Conservation (phyloP, 2,888 invertebrate species). For the Embidobia sp. region DNA sequence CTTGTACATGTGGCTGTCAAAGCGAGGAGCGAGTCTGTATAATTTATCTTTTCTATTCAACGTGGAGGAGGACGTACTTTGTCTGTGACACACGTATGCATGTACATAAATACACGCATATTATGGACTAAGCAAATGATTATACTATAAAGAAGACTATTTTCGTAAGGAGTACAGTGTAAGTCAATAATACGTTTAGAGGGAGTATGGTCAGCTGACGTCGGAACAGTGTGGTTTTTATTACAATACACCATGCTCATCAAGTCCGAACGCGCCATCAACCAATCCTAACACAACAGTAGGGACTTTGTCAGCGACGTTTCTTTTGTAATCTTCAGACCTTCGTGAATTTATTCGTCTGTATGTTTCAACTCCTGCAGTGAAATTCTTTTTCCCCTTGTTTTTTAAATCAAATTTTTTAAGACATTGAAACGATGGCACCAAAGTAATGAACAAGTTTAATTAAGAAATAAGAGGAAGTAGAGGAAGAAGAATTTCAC, state of each 20-base stretch:
- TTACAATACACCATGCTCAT: constrained; percentile 49
- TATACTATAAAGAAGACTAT: constrained; percentile 78
- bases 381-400: no score
- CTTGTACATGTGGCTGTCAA: constrained; percentile 40
- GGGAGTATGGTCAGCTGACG: constrained; percentile 28
- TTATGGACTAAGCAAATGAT: constrained; percentile 71
- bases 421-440: no score
- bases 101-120: constrained; percentile 70
- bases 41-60: constrained; percentile 20
- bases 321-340: no score
- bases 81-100: constrained; percentile 33
- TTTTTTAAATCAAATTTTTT: no score
- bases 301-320: no score
- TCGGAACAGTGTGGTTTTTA: constrained; percentile 49
- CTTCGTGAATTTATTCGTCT: no score
- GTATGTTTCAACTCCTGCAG: no score
- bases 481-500: no score
- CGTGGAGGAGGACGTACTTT: constrained; percentile 4
- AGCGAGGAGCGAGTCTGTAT: constrained; percentile 11
- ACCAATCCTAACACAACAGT: no score
- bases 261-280: constrained; percentile 27
- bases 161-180: constrained; percentile 80
- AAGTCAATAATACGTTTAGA: constrained; percentile 78
- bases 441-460: no score
- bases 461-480: no score